Percentiles rank a stretch among this genome's conserved stretches.
Evolutionary conservation across 2,113 vertebrate species (phyloP).

Genomic region (Stegastes partitus): DNA sequence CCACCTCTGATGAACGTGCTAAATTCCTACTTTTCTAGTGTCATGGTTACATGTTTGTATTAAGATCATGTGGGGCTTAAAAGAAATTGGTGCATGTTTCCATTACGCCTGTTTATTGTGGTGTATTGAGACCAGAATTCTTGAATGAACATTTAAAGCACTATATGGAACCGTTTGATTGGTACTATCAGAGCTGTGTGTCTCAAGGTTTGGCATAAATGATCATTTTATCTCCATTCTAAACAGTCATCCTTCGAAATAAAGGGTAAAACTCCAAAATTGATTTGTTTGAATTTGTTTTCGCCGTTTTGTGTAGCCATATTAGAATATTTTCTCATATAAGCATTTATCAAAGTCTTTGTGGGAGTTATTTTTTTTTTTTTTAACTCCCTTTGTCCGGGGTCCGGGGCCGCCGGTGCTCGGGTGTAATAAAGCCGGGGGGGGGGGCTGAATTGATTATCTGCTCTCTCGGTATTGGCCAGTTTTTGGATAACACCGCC

Average conservation of each 20-base stretch:
- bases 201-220: slow-evolving; percentile 25
- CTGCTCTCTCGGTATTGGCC: slow-evolving; percentile 70
- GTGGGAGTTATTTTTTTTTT: slow-evolving; percentile 58
- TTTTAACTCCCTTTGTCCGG: slow-evolving; percentile 67
- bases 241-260: slow-evolving; percentile 53
- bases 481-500: slow-evolving; percentile 58
- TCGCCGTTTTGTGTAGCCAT: background rate
- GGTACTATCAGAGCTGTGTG: slow-evolving; percentile 27
- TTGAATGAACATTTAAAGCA: slow-evolving; percentile 56
- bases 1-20: slow-evolving; percentile 36
- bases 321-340: background rate
- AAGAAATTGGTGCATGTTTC: slow-evolving; percentile 45
- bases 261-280: slow-evolving; percentile 41
- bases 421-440: slow-evolving; percentile 64
- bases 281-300: slow-evolving; percentile 4
- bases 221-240: slow-evolving; percentile 24
- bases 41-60: slow-evolving; percentile 28
- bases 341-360: slow-evolving; percentile 51
- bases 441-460: slow-evolving; percentile 77
- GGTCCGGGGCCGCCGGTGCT: slow-evolving; percentile 38
- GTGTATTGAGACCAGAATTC: slow-evolving; percentile 19
- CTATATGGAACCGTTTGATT: slow-evolving; percentile 45
- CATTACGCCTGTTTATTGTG: slow-evolving; percentile 32
- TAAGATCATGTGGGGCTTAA: background rate
- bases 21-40: slow-evolving; percentile 9